Evolutionary conservation across 2,888 invertebrate species (phyloP).

Genomic region (Aporophyla lueneburgensis): DNA sequence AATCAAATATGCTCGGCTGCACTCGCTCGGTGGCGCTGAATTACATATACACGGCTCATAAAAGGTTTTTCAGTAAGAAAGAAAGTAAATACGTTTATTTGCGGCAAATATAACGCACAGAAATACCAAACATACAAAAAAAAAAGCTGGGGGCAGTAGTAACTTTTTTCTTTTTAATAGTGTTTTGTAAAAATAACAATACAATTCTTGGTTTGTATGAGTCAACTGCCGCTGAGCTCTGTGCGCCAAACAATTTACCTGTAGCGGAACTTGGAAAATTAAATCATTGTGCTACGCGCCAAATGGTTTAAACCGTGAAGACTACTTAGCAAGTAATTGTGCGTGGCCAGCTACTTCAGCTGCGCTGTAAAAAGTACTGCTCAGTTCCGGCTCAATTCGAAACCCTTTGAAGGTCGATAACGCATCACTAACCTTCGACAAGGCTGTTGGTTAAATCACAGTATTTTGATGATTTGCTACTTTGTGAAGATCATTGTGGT

Average conservation of each 20-base stretch:
- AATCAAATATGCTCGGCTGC: too few species aligned
- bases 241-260: neutral
- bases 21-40: too few species aligned
- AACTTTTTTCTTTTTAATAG: too few species aligned
- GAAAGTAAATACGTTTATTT: too few species aligned
- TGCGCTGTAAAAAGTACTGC: conserved; percentile 28
- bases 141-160: too few species aligned
- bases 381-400: conserved; percentile 40
- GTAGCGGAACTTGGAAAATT: neutral
- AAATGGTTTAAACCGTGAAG: conserved; percentile 25
- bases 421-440: conserved; percentile 46
- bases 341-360: conserved; percentile 8
- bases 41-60: too few species aligned
- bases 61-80: too few species aligned
- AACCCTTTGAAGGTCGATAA: conserved; percentile 57
- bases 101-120: too few species aligned
- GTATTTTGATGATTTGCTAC: neutral
- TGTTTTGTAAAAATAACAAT: too few species aligned
- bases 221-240: neutral
- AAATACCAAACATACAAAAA: too few species aligned
- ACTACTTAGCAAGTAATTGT: conserved; percentile 34
- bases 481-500: neutral
- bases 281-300: conserved; percentile 15
- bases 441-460: conserved; percentile 24
- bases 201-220: neutral